Percentiles rank a stretch among this genome's conserved stretches.
These are phyloP conservation scores for Ephydatia muelleri DNA, from an alignment of 37 sponge, comb jelly and placozoan genomes.

Conservation along the genomic window DNA sequence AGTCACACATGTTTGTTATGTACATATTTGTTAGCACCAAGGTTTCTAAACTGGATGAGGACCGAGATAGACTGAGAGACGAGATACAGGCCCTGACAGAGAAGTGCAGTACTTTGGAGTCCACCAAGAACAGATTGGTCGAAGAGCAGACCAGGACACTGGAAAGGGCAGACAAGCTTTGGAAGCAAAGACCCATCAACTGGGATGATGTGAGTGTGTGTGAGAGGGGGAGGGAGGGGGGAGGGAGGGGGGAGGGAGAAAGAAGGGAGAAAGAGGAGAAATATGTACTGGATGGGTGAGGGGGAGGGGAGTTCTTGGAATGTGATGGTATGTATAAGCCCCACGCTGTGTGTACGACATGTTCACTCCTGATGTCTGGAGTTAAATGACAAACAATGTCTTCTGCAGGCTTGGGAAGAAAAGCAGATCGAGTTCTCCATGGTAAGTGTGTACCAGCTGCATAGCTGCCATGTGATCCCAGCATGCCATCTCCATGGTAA, in stretches of 20 bases:
- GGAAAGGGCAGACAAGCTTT: slow-evolving; percentile 57
- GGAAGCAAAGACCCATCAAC: slow-evolving; percentile 62
- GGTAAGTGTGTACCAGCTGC: slow-evolving; percentile 26
- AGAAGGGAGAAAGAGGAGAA: too few species aligned
- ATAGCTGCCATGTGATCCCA: too few species aligned
- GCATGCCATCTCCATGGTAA: background rate
- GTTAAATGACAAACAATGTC: too few species aligned
- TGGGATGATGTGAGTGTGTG: slow-evolving; percentile 58
- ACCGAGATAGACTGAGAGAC: too few species aligned
- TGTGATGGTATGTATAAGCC: too few species aligned
- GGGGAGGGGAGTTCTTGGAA: too few species aligned
- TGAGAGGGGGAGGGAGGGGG: background rate
- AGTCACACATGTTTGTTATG: too few species aligned
- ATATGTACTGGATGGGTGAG: background rate
- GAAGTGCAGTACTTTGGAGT: too few species aligned
- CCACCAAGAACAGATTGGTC: slow-evolving; percentile 32
- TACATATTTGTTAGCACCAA: too few species aligned
- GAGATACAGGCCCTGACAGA: too few species aligned
- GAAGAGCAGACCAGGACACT: slow-evolving; percentile 61
- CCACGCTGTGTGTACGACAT: background rate
- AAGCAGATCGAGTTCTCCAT: slow-evolving; percentile 49
- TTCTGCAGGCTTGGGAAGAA: slow-evolving; percentile 67
- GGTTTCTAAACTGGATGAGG: too few species aligned
- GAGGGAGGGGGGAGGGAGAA: background rate
- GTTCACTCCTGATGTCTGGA: too few species aligned